Conservation (phyloP, 2,888 invertebrate species). For the Noctua fimbriata region DNA sequence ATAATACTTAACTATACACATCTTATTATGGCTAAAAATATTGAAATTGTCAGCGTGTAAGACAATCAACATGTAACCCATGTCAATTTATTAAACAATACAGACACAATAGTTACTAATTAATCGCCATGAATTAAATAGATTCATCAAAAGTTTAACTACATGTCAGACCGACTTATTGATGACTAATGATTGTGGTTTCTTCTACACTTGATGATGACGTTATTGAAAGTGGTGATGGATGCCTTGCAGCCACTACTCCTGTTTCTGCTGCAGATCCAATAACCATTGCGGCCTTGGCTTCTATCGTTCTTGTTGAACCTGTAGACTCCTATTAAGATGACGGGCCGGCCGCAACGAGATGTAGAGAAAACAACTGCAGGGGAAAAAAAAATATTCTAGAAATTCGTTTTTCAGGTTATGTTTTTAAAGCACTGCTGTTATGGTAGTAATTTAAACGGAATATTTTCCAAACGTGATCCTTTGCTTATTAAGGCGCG, state of each 20-base stretch:
- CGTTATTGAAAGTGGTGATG: conserved; percentile 56
- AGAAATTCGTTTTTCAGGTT: too few species aligned
- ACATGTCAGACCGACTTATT: too few species aligned
- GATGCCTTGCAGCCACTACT: conserved; percentile 54
- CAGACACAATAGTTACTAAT: neutral
- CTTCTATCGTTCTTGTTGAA: conserved; percentile 63
- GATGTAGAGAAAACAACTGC: conserved; percentile 51
- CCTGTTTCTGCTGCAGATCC: conserved; percentile 51
- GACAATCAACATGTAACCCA: too few species aligned
- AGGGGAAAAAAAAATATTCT: conserved; percentile 18
- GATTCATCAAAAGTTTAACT: neutral
- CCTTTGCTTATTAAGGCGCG: too few species aligned
- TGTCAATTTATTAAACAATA: neutral
- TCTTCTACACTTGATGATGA: conserved; percentile 40
- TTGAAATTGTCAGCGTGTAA: neutral
- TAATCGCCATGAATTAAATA: neutral
- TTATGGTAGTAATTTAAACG: too few species aligned
- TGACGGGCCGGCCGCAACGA: conserved; percentile 54
- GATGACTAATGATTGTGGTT: conserved; percentile 60
- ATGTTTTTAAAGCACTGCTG: neutral
- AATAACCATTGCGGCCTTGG: conserved; percentile 36
- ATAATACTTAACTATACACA: too few species aligned
- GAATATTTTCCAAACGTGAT: too few species aligned
- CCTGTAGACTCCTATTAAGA: conserved; percentile 59
- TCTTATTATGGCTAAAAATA: neutral